These are phyloP conservation scores for Polyploca ridens DNA, from an alignment of 2,888 invertebrate species.

Conservation along the genomic window DNA sequence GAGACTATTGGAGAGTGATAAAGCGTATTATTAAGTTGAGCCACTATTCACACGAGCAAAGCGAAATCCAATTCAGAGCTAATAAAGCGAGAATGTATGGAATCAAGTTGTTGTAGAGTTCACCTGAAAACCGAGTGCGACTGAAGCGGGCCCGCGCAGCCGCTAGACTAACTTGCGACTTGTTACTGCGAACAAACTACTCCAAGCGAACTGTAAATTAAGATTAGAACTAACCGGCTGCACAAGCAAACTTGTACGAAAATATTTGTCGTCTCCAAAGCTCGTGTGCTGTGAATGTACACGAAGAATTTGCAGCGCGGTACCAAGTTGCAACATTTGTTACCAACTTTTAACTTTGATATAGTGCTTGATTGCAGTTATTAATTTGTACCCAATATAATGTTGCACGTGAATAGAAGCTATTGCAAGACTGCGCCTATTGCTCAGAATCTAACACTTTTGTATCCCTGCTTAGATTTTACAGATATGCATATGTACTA, in stretches of 20 bases:
- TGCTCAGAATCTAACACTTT: too few species aligned
- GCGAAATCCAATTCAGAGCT: slow-evolving; percentile 34
- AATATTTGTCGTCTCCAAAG: slow-evolving; percentile 59
- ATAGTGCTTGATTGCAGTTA: slow-evolving; percentile 8
- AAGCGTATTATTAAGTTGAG: slow-evolving; percentile 15
- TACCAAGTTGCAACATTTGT: slow-evolving; percentile 10
- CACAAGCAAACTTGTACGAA: slow-evolving; percentile 52
- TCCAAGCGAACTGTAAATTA: slow-evolving; percentile 63
- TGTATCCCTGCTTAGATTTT: too few species aligned
- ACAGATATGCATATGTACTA: too few species aligned
- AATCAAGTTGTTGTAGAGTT: slow-evolving; percentile 39
- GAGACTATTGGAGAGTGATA: slow-evolving; percentile 3
- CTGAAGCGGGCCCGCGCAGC: slow-evolving; percentile 18
- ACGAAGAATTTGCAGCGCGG: slow-evolving; percentile 8
- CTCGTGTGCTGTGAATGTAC: slow-evolving; percentile 20
- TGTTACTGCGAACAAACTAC: slow-evolving; percentile 49
- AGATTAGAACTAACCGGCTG: slow-evolving; percentile 64
- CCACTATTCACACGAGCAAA: slow-evolving; percentile 20
- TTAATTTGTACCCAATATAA: not conserved
- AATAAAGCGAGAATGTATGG: slow-evolving; percentile 41
- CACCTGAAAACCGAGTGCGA: slow-evolving; percentile 18
- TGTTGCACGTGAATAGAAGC: not conserved
- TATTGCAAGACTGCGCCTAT: too few species aligned
- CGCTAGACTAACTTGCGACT: slow-evolving; percentile 43
- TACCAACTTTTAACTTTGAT: slow-evolving; percentile 8